Evolutionary conservation across 2,888 invertebrate species (phyloP), one percentile per base, ranked within the genome.

Genomic region (Papilio demoleus): DNA sequence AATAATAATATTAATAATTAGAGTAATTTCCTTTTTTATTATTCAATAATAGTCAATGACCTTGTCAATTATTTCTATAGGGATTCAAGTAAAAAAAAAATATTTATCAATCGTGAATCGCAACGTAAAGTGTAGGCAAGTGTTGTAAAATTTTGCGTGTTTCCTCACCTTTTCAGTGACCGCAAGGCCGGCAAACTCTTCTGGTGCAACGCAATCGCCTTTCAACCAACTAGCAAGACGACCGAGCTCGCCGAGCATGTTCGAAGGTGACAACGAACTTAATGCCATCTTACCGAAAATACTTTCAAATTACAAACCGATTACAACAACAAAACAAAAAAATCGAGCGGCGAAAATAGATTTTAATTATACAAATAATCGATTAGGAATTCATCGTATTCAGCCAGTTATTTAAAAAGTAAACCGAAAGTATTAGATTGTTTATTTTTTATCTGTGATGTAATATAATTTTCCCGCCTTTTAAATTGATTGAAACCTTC

Each of bases 211-310:
- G 73, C 92, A 92, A 73, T 92, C 92, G 1, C 92, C 91, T 73
- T 87, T 90, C 67, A 92, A 72, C 92, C 92, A 92, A 73, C 75
- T 91, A 8, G 92, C 90, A 19, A 92, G 79, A 19, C 87, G 82
- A 45, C 91, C 89, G 3, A 92, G 84, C 77, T 92, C 92, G 45
- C 90, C 90, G 36, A 92, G 81, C 88, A 92, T 88, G 73, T 81
- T 84, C 47, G 90, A 86, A 42, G 92, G 85, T 40, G 84, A 87
- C 67, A 92, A 74, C 9, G 90, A 88, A 82, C 90, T 90, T 22
- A 92, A 79, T 68, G 90, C 88, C 90, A 91, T 91, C 70, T 68
- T 71, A 17, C 17, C n/a, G 34, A 24, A 19, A 42, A 19, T 1
- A 62, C 11, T 68, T 70, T 22, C 36, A 65, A 60, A 56, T 65